Base-by-base conservation (phyloP, 1,140 invertebrate species). In the Drosophila pseudoananassae region DNA sequence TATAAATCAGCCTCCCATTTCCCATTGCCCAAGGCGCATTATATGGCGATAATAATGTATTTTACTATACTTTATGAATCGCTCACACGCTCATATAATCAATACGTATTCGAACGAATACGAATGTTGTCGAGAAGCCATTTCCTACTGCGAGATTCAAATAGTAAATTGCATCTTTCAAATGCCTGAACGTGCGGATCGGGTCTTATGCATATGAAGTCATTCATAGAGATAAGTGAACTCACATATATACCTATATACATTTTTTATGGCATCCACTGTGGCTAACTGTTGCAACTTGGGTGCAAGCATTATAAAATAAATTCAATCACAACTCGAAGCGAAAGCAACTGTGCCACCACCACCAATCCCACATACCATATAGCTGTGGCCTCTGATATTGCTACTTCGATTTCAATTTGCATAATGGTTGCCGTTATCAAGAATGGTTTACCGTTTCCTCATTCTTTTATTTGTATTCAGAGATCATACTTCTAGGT, bases 401-500 rank as follows among this genome's bases (percentile, higher is more conserved):
- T 49, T 51, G 80, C 76, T 72, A 54, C 33, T 82, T 73, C 83
- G 71, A 83, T 73, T 78, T 66, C 71, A 76, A 87, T 87, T 87
- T 87, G 70, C 83, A 87, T 87, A 87, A 87, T 76, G 74, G 83
- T 82, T 81, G 73, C 82, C 75, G 78, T 88, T 87, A 80, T 88
- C 78, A 82, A 88, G 78, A 87, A 87, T 88, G 68, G 64, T 59
- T 54, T 76, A 72, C 61, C 63, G 84, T 87, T 84, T 87, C 82
- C 81, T 83, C 57, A 55, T 63, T 74, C 59, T 73, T 33, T 38
- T 15, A 49, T 17, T 46, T 10, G 43, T 23, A 17, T 46, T 46
- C 15, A 20, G 8, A 46, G 17, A 10, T 46, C 43, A 10, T 9
- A 20, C 43, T 20, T 10, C 7, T 9, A 20, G 40, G 17, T 20